A percentile compares a stretch with the other conserved stretches of the same genome.
Evolutionary conservation across 2,888 invertebrate genomes (phyloP).

Genomic region (Mantis religiosa): DNA sequence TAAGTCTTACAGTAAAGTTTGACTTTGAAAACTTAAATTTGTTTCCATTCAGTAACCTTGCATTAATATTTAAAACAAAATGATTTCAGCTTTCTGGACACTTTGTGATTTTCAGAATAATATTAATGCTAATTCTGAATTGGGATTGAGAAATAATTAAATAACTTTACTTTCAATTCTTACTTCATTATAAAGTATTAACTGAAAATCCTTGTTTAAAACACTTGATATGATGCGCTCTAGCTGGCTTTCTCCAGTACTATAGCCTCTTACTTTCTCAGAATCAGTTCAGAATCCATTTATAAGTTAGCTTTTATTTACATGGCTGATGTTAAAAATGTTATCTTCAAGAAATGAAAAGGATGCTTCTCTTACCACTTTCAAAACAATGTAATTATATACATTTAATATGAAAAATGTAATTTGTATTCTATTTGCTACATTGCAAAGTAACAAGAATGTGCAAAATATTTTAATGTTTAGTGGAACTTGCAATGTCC

Average conservation of each 20-base stretch:
- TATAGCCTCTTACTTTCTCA: too few species aligned
- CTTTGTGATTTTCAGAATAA: too few species aligned
- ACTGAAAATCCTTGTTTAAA: too few species aligned
- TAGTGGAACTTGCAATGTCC: neutral
- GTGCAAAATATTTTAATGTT: neutral
- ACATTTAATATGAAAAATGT: neutral
- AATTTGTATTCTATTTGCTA: neutral
- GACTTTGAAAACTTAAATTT: neutral
- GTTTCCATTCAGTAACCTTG: neutral
- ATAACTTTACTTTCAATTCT: too few species aligned
- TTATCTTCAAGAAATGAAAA: neutral
- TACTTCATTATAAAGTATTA: too few species aligned
- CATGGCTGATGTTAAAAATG: neutral
- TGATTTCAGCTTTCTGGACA: neutral
- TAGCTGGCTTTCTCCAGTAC: too few species aligned
- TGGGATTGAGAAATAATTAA: too few species aligned
- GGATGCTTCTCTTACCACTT: neutral
- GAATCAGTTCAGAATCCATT: neutral
- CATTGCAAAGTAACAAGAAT: neutral
- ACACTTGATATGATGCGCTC: too few species aligned
- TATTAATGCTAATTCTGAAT: too few species aligned
- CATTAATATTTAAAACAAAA: neutral
- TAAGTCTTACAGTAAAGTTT: neutral
- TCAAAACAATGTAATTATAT: neutral
- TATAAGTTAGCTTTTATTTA: neutral